These are phyloP conservation scores for Falco concolor DNA, from an alignment of 2,797 vertebrate genomes.

Conservation along the genomic window DNA sequence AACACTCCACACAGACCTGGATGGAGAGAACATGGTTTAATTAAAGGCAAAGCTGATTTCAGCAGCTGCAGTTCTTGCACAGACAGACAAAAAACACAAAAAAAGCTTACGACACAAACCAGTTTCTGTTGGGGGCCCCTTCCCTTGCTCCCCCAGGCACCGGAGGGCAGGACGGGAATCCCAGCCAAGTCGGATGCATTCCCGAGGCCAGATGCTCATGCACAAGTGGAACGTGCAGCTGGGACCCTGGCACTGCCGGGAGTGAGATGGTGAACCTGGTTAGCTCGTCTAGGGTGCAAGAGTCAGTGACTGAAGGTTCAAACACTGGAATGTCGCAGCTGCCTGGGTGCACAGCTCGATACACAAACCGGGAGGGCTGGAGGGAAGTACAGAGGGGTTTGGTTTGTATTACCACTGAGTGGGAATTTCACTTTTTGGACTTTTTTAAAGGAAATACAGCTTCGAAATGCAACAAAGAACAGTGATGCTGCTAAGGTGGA, in stretches of 20 bases:
- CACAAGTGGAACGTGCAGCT: slow-evolving; percentile 70
- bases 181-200: slow-evolving; percentile 61
- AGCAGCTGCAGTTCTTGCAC: slow-evolving; percentile 86
- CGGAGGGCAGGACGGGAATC: slow-evolving; percentile 7
- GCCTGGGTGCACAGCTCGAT: slow-evolving; percentile 67
- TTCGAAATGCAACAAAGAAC: slow-evolving; percentile 48
- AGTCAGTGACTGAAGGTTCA: slow-evolving; percentile 50
- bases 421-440: slow-evolving; percentile 31
- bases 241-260: slow-evolving; percentile 50
- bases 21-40: slow-evolving; percentile 87
- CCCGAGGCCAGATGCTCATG: slow-evolving; percentile 77
- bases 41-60: slow-evolving; percentile 93
- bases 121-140: slow-evolving; percentile 70
- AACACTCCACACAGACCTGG: slow-evolving; percentile 45
- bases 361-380: slow-evolving; percentile 24
- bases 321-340: slow-evolving; percentile 78
- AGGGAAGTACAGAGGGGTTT: slow-evolving; percentile 56
- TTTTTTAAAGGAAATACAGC: slow-evolving; percentile 47
- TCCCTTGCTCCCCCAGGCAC: slow-evolving; percentile 42
- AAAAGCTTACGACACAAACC: slow-evolving; percentile 80
- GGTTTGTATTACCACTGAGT: not conserved
- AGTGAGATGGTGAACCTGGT: slow-evolving; percentile 50
- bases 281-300: slow-evolving; percentile 61
- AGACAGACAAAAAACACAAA: slow-evolving; percentile 82
- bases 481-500: slow-evolving; percentile 4